Conservation (phyloP, 2,888 invertebrate genomes). For the Eilema sororculum region DNA sequence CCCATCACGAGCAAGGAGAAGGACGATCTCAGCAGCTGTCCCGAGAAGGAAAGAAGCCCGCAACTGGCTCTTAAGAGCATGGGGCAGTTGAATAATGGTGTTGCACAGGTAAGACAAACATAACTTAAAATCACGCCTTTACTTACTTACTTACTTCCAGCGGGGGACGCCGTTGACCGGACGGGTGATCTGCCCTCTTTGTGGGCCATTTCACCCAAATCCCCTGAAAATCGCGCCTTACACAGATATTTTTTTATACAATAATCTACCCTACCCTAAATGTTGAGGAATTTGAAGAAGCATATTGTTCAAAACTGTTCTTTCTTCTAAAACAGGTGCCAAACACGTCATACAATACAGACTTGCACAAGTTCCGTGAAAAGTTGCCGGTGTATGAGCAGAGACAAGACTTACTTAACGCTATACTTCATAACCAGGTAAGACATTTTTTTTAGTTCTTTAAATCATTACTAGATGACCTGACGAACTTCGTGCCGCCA, state of each 20-base stretch:
- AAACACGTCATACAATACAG: conserved; percentile 83
- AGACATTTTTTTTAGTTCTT: not conserved
- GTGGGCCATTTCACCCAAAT: no score
- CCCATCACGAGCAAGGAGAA: conserved; percentile 90
- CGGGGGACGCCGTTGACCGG: no score
- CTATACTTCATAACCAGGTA: conserved; percentile 89
- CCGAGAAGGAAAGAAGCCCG: conserved; percentile 88
- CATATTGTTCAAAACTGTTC: not conserved
- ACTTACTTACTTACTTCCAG: no score
- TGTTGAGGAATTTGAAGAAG: not conserved
- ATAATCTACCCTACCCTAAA: no score
- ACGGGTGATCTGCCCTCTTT: no score
- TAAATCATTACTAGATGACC: no score
- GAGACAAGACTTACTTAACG: conserved; percentile 89
- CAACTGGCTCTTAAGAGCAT: conserved; percentile 86
- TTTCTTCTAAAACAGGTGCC: conserved; percentile 65
- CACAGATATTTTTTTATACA: no score
- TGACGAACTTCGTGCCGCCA: no score
- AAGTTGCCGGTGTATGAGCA: conserved; percentile 90
- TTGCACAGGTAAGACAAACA: conserved; percentile 84
- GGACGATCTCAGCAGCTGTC: conserved; percentile 90
- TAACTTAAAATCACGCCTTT: no score
- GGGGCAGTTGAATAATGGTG: conserved; percentile 90
- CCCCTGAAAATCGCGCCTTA: no score
- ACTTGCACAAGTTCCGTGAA: conserved; percentile 87